Conservation (phyloP, 2,888 invertebrate genomes). For the Microplitis manilae region DNA sequence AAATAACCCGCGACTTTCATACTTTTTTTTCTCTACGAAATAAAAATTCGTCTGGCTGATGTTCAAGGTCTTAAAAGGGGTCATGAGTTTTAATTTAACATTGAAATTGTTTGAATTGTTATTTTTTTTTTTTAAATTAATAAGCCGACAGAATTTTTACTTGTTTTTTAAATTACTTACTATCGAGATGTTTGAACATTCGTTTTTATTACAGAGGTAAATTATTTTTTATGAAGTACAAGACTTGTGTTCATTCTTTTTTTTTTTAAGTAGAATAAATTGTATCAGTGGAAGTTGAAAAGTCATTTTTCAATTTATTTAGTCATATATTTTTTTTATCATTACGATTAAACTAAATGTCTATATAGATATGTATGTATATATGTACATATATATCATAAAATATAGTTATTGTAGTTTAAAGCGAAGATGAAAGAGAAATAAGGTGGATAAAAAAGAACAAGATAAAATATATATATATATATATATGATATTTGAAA, state of each 20-base stretch:
- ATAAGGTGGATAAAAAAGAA: not conserved
- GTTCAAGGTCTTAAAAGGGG: not conserved
- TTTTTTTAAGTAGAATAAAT: slow-evolving; percentile 4
- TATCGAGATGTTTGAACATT: no score
- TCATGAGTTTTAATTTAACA: not conserved
- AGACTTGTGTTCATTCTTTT: not conserved
- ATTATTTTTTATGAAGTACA: no score
- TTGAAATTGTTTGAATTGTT: not conserved
- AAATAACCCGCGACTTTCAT: not conserved
- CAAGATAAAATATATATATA: not conserved
- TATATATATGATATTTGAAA: not conserved
- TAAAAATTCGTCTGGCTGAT: not conserved
- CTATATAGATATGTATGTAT: not conserved
- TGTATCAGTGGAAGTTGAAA: slow-evolving; percentile 6
- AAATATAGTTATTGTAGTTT: not conserved
- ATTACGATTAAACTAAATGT: not conserved
- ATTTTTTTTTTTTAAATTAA: not conserved
- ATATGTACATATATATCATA: not conserved
- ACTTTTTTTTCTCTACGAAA: not conserved
- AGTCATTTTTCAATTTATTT: slow-evolving; percentile 37
- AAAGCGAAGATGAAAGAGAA: not conserved
- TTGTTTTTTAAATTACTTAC: no score
- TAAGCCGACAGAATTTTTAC: no score
- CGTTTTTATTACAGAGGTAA: no score
- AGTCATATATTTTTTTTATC: no score